A percentile compares a stretch with the other conserved stretches of the same genome.
These are phyloP conservation scores for Temnothorax ravouxi DNA, from an alignment of 2,888 invertebrate species.

Conservation along the genomic window DNA sequence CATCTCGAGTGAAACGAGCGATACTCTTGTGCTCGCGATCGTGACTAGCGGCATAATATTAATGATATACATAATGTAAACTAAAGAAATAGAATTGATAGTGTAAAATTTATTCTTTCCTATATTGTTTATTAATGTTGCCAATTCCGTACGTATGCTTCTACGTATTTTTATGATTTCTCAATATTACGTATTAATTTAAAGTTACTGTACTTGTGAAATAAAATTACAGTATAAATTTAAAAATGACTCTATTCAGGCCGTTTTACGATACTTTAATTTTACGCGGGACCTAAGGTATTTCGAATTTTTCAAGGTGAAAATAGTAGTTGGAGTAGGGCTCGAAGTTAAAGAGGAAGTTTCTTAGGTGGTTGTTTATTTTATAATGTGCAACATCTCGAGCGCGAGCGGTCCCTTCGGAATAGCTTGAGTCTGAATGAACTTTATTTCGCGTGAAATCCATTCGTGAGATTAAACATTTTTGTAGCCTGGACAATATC, in stretches of 20 bases:
- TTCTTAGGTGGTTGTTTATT: slow-evolving; percentile 25
- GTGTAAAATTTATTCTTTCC: not conserved
- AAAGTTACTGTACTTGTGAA: not conserved
- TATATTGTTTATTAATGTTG: not conserved
- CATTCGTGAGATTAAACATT: slow-evolving; percentile 10
- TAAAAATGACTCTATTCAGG: not conserved
- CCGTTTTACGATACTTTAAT: not conserved
- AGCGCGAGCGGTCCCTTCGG: not conserved
- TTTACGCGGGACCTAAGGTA: not conserved
- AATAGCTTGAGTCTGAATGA: slow-evolving; percentile 16
- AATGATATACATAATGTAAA: not conserved
- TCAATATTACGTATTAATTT: not conserved
- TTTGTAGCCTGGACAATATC: not conserved
- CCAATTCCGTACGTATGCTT: not conserved
- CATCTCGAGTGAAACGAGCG: slow-evolving; percentile 35
- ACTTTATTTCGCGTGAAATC: slow-evolving; percentile 12
- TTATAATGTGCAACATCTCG: slow-evolving; percentile 6
- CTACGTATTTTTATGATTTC: not conserved
- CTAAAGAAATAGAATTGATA: not conserved
- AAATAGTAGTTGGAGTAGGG: not conserved
- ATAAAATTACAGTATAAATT: not conserved
- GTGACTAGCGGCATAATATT: not conserved
- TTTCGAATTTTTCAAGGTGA: slow-evolving; percentile 14
- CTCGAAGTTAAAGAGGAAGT: not conserved
- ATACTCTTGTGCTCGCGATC: not conserved